Percentiles rank a stretch among this genome's conserved stretches.
Conservation (phyloP, 1,140 invertebrate species). For the Episyrphus balteatus region DNA sequence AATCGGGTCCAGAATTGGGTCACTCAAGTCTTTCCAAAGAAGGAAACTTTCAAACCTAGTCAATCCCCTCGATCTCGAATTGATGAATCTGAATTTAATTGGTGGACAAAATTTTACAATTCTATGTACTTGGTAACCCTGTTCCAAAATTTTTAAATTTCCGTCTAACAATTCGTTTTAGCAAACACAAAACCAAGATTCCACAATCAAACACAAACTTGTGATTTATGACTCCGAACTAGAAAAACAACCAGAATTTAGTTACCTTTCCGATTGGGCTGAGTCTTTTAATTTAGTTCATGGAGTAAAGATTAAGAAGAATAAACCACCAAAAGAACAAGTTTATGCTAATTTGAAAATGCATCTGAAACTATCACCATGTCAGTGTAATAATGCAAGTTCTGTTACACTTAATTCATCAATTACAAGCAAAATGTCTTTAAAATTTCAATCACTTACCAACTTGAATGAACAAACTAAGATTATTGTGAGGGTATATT, state of each 20-base stretch:
- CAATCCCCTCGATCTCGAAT: not conserved
- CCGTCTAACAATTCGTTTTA: not conserved
- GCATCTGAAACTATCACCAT: slow-evolving; percentile 32
- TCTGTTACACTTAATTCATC: slow-evolving; percentile 38
- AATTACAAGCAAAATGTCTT: slow-evolving; percentile 50
- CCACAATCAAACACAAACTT: slow-evolving; percentile 19
- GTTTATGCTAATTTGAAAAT: slow-evolving; percentile 42
- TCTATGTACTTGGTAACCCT: slow-evolving; percentile 12
- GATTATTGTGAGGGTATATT: slow-evolving; percentile 65
- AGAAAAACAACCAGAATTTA: slow-evolving; percentile 64
- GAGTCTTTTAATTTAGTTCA: slow-evolving; percentile 61
- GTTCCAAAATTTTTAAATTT: not conserved
- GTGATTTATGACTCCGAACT: slow-evolving; percentile 65
- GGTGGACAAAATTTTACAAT: slow-evolving; percentile 38
- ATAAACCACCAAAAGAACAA: slow-evolving; percentile 49
- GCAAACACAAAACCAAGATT: slow-evolving; percentile 1
- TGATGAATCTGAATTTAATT: slow-evolving; percentile 17
- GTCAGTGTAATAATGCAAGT: slow-evolving; percentile 33
- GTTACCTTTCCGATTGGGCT: slow-evolving; percentile 65
- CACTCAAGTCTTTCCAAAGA: too few species aligned
- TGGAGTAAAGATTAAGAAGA: slow-evolving; percentile 54
- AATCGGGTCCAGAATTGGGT: too few species aligned
- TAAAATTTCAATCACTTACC: slow-evolving; percentile 42
- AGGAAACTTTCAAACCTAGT: too few species aligned
- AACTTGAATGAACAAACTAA: slow-evolving; percentile 43